These are phyloP conservation scores for Spicauda simplicius DNA, from an alignment of 2,888 invertebrate genomes.

Conservation along the genomic window DNA sequence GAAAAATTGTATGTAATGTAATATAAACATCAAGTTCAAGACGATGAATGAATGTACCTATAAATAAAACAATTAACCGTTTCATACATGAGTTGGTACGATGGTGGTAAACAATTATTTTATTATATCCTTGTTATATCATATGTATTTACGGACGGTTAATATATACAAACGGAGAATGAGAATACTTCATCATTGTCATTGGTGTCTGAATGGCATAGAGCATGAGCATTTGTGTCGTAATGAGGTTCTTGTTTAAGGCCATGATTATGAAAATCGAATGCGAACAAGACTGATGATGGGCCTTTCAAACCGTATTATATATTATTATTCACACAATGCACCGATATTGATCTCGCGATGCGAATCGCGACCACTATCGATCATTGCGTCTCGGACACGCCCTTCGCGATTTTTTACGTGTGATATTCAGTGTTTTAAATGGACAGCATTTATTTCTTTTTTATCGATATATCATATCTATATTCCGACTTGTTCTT, in stretches of 20 bases:
- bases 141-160: no score
- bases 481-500: neutral
- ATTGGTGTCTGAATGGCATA: slow-evolving; percentile 21
- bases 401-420: slow-evolving; percentile 30
- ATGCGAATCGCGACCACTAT: slow-evolving; percentile 48
- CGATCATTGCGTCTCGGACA: slow-evolving; percentile 44
- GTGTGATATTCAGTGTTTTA: slow-evolving; percentile 8
- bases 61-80: no score
- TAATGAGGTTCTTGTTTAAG: slow-evolving; percentile 38
- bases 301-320: slow-evolving; percentile 43
- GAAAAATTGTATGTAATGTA: no score
- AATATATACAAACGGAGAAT: no score
- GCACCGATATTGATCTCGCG: slow-evolving; percentile 45
- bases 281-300: slow-evolving; percentile 48
- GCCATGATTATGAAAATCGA: slow-evolving; percentile 40
- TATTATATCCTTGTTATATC: no score
- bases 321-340: slow-evolving; percentile 48
- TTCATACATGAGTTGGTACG: no score
- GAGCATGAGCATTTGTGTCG: slow-evolving; percentile 22
- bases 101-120: no score
- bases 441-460: slow-evolving; percentile 20
- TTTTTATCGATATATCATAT: slow-evolving; percentile 9
- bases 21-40: no score
- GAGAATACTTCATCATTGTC: slow-evolving; percentile 35
- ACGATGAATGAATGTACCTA: no score